phyloP scores from a whole-genome alignment of 2,797 vertebrate genomes.

The Bufotes viridis region DNA sequence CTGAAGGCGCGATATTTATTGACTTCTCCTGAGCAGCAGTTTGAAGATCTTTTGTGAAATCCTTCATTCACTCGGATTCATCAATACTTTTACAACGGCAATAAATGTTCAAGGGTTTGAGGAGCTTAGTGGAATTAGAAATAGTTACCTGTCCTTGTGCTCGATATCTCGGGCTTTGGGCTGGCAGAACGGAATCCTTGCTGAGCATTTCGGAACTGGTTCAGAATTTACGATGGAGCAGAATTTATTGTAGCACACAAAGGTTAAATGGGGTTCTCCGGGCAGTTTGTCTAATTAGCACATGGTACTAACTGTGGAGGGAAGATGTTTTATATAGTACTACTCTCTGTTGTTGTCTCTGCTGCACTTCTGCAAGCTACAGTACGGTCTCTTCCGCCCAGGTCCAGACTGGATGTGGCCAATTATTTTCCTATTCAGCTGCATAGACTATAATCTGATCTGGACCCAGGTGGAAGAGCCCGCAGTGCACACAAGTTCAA shows the following conservation, averaged over 20 bases:
- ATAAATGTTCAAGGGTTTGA: constrained; percentile 61
- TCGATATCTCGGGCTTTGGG: constrained; percentile 61
- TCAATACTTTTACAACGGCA: constrained; percentile 64
- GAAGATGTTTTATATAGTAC: too few relatives aligned
- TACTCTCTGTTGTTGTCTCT: too few relatives aligned
- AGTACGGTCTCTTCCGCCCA: too few relatives aligned
- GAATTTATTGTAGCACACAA: neutral
- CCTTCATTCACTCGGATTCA: constrained; percentile 60
- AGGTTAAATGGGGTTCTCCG: too few relatives aligned
- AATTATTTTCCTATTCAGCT: too few relatives aligned
- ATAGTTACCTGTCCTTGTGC: constrained; percentile 61
- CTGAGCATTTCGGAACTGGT: neutral
- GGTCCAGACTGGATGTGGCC: too few relatives aligned
- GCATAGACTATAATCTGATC: too few relatives aligned
- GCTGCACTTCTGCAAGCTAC: too few relatives aligned
- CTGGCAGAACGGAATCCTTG: constrained; percentile 62
- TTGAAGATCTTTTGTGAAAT: constrained; percentile 60
- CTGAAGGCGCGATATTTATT: constrained; percentile 59
- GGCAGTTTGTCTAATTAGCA: too few relatives aligned
- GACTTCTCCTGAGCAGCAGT: constrained; percentile 50
- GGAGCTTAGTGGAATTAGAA: constrained; percentile 58
- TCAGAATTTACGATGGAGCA: neutral
- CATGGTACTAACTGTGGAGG: too few relatives aligned
- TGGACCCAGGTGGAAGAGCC: too few relatives aligned
- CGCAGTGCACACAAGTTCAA: too few relatives aligned